These are phyloP conservation scores for Eumaeus atala DNA, from an alignment of 1,140 invertebrate genomes.

Conservation along the genomic window DNA sequence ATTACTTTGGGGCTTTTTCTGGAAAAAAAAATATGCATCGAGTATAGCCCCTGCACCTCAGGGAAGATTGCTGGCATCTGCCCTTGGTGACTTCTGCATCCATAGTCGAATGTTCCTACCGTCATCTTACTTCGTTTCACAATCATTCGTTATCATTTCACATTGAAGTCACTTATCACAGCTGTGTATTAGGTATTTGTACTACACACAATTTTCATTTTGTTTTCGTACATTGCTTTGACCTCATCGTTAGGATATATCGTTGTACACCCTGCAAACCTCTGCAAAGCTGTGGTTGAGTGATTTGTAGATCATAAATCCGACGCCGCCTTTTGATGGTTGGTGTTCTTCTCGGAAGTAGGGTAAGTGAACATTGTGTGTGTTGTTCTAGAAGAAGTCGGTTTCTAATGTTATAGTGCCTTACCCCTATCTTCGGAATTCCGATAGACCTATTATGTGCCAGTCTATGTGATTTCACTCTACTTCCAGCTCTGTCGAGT, in stretches of 20 bases:
- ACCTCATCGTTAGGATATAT: conserved; percentile 30
- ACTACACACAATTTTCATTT: conserved; percentile 16
- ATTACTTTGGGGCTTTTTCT: conserved; percentile 25
- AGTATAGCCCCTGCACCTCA: background rate
- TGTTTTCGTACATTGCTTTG: conserved; percentile 27
- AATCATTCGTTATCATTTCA: too few relatives aligned
- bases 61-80: conserved; percentile 16
- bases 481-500: conserved; percentile 12
- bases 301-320: too few relatives aligned
- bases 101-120: too few relatives aligned
- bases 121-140: too few relatives aligned
- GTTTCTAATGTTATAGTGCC: conserved; percentile 13
- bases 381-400: too few relatives aligned
- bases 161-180: conserved; percentile 20
- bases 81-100: conserved; percentile 8
- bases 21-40: conserved; percentile 9
- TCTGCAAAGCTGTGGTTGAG: background rate
- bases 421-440: conserved; percentile 1
- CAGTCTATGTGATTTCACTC: conserved; percentile 14
- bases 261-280: conserved; percentile 30
- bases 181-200: conserved; percentile 18
- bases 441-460: conserved; percentile 7
- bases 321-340: conserved; percentile 19
- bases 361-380: conserved; percentile 17
- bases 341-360: conserved; percentile 20